Percentiles rank a stretch among this genome's conserved stretches.
These are phyloP conservation scores for Cremastinae sp. DNA, from an alignment of 2,888 invertebrate genomes.

Conservation along the genomic window DNA sequence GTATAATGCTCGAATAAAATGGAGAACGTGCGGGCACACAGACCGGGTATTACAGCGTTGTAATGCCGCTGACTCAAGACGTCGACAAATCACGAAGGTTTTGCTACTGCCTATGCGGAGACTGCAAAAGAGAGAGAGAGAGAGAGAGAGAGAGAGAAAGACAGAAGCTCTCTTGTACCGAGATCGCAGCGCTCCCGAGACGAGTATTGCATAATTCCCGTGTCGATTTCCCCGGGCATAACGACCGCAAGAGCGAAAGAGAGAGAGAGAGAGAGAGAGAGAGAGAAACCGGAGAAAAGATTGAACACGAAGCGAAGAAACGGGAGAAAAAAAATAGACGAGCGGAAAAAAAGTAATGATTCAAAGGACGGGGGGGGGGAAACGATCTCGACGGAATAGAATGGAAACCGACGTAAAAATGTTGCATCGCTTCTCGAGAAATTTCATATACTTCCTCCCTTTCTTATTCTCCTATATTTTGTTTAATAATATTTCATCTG, in stretches of 20 bases:
- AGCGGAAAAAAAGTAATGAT: background rate
- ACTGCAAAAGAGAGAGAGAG: background rate
- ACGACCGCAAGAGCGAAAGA: background rate
- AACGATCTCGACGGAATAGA: background rate
- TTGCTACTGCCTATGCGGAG: constrained; percentile 9
- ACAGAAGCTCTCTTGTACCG: background rate
- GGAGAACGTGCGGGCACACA: constrained; percentile 12
- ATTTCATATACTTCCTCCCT: background rate
- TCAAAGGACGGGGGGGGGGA: background rate
- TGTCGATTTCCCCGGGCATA: constrained; percentile 36
- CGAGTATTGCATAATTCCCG: constrained; percentile 47
- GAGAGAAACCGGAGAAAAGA: background rate
- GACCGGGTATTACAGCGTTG: background rate
- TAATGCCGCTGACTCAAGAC: constrained; percentile 19
- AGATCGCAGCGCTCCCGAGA: background rate
- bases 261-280: background rate
- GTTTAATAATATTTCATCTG: background rate
- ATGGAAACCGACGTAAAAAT: background rate
- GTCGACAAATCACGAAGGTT: constrained; percentile 57
- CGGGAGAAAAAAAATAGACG: constrained; percentile 6
- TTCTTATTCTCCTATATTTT: background rate
- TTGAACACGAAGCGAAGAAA: constrained; percentile 8
- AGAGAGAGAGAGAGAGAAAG: background rate
- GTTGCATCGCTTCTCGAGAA: background rate
- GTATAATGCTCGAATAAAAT: constrained; percentile 27